Conservation (phyloP, 1,140 invertebrate genomes). For the Contarinia nasturtii region DNA sequence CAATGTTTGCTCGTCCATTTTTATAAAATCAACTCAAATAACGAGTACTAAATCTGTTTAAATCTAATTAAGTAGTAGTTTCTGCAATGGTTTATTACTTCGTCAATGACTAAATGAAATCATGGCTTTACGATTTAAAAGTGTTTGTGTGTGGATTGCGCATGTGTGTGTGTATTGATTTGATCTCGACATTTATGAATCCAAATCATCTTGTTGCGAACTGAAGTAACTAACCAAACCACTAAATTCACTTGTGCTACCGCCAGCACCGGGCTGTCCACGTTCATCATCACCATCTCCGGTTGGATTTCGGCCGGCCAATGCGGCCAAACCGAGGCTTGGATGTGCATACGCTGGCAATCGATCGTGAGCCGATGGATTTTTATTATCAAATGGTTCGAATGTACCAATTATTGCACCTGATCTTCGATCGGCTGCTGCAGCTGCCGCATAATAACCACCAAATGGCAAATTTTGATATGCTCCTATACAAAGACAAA, state of each 20-base stretch:
- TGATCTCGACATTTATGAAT: slow-evolving; percentile 14
- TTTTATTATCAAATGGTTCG: slow-evolving; percentile 1
- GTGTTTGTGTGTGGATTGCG: no score
- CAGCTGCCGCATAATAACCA: background rate
- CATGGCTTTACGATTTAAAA: no score
- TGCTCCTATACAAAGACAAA: background rate
- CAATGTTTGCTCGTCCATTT: no score
- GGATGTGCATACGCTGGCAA: background rate
- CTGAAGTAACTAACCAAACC: slow-evolving; percentile 69
- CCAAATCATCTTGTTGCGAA: slow-evolving; percentile 43
- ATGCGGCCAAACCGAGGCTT: background rate
- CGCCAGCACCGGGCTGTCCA: background rate
- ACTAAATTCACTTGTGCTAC: slow-evolving; percentile 40
- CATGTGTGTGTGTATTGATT: no score
- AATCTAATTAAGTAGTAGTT: no score
- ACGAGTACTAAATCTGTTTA: no score
- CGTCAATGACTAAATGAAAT: no score
- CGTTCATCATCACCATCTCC: background rate
- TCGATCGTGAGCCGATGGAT: background rate
- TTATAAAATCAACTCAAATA: no score
- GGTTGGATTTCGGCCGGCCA: background rate
- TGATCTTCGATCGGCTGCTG: background rate
- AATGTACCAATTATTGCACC: background rate
- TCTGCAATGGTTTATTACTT: no score
- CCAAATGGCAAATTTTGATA: background rate